A percentile compares a stretch with the other conserved stretches of the same genome.
phyloP scores from a whole-genome alignment of 2,797 vertebrate species.

The Sebastes umbrosus region DNA sequence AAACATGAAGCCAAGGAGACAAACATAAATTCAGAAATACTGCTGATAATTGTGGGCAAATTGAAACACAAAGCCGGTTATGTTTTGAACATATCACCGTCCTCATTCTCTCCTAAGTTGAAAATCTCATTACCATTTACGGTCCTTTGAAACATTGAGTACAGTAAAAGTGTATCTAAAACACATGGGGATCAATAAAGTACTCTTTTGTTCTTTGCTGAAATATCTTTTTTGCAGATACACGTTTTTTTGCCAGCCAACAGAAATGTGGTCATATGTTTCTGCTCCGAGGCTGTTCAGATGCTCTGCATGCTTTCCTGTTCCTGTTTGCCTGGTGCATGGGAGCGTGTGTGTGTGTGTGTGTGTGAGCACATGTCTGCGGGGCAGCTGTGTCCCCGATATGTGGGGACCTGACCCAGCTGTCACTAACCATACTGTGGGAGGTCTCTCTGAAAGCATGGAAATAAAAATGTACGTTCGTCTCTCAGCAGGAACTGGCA shows the following conservation, averaged over 20 bases:
- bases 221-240: constrained; percentile 41
- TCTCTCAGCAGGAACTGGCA: constrained; percentile 69
- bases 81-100: background rate
- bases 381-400: constrained; percentile 85
- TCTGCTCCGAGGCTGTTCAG: constrained; percentile 61
- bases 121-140: background rate
- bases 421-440: constrained; percentile 79
- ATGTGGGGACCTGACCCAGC: constrained; percentile 86
- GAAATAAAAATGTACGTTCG: constrained; percentile 64
- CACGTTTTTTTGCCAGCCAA: constrained; percentile 31
- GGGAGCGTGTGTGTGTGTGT: constrained; percentile 14
- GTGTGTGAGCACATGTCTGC: constrained; percentile 73
- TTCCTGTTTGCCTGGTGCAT: constrained; percentile 66
- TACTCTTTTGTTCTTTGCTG: constrained; percentile 19
- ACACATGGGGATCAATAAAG: constrained; percentile 20
- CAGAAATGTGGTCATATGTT: constrained; percentile 52
- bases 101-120: background rate
- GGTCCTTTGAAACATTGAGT: background rate
- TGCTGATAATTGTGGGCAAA: background rate
- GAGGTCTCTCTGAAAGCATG: constrained; percentile 64
- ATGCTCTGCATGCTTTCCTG: constrained; percentile 62
- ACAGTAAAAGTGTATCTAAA: background rate
- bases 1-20: background rate
- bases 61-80: background rate
- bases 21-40: background rate